Conservation (phyloP, 2,888 invertebrate genomes). For the Allygus modestus region DNA sequence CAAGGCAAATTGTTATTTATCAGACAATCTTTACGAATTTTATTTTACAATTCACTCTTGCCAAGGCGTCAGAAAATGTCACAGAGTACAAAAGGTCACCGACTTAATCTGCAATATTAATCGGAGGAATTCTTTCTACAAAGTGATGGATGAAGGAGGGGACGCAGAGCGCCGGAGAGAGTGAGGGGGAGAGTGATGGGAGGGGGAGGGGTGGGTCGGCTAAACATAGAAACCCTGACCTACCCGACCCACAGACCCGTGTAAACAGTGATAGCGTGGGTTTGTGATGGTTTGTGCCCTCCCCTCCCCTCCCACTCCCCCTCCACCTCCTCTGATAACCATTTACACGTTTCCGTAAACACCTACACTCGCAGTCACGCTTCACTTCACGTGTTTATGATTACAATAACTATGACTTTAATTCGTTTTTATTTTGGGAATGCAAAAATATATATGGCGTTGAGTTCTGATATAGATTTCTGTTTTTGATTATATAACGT, state of each 20-base stretch:
- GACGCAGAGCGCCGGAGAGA: not conserved
- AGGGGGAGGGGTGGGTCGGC: slow-evolving; percentile 1
- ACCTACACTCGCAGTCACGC: not conserved
- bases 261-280: slow-evolving; percentile 36
- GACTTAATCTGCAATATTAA: slow-evolving; percentile 15
- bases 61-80: too few relatives aligned
- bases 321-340: not conserved
- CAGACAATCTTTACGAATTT: too few relatives aligned
- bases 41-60: too few relatives aligned
- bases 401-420: too few relatives aligned
- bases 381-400: too few relatives aligned
- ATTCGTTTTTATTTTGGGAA: too few relatives aligned
- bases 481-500: too few relatives aligned
- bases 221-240: slow-evolving; percentile 45
- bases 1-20: too few relatives aligned
- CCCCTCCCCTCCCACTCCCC: not conserved
- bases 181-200: not conserved
- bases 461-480: too few relatives aligned
- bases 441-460: too few relatives aligned
- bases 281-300: slow-evolving; percentile 33
- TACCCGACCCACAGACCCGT: not conserved
- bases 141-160: not conserved
- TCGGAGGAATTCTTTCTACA: not conserved
- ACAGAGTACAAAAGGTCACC: not conserved
- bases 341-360: slow-evolving; percentile 16